Conservation (phyloP, 2,113 vertebrate genomes). For the Petromus typicus region DNA sequence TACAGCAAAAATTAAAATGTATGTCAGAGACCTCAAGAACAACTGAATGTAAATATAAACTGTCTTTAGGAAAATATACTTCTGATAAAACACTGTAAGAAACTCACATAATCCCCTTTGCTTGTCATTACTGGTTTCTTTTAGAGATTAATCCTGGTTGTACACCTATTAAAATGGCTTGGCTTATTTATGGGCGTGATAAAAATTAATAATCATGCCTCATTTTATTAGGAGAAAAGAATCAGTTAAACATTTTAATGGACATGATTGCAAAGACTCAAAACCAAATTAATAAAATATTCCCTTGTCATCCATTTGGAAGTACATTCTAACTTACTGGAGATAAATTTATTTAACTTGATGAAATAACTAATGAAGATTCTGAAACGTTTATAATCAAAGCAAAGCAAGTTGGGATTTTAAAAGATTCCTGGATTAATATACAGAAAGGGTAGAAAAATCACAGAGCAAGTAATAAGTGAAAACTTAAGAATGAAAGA, state of each 20-base stretch:
- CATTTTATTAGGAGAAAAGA: constrained; percentile 48
- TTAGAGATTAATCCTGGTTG: constrained; percentile 47
- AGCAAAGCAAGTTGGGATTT: constrained; percentile 37
- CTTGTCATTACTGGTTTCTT: neutral
- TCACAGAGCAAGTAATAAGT: neutral
- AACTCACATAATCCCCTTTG: neutral
- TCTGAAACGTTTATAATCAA: constrained; percentile 38
- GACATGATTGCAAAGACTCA: constrained; percentile 29
- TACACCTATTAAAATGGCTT: neutral
- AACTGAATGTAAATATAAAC: constrained; percentile 27
- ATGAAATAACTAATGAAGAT: constrained; percentile 34
- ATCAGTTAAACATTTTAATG: constrained; percentile 43
- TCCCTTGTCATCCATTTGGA: neutral
- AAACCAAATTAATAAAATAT: constrained; percentile 63
- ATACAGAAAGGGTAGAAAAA: neutral
- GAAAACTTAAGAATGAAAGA: constrained; percentile 28
- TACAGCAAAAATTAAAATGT: constrained; percentile 32
- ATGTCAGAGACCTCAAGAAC: neutral
- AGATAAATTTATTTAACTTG: constrained; percentile 40
- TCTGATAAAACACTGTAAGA: constrained; percentile 7
- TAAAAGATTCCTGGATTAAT: neutral
- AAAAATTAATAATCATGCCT: constrained; percentile 60
- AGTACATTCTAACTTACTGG: neutral
- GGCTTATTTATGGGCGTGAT: constrained; percentile 42
- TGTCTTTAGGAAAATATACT: constrained; percentile 1